Base-by-base conservation (phyloP, 1,140 invertebrate species). In the Drosophila ironensis region DNA sequence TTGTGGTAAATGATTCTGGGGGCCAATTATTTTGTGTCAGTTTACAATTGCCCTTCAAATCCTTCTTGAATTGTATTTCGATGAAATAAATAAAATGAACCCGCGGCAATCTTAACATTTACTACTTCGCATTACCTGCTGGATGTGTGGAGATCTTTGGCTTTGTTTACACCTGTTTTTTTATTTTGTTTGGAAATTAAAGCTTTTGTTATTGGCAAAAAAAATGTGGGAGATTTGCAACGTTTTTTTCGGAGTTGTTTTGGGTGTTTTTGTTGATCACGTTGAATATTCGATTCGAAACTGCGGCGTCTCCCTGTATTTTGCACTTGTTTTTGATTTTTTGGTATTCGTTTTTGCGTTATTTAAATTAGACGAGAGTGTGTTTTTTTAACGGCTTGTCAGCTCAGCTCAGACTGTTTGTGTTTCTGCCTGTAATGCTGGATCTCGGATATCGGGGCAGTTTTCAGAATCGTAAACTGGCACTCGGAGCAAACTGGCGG, bases 371-470 rank as follows among this genome's bases (percentile, higher is more conserved):
- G 19, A n/a, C n/a, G n/a, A n/a, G n/a, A n/a, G n/a, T n/a, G n/a
- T 50, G 24, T 42, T 30, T 25, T 19, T 7, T 46, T 38, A 41
- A 60, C 17, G 37, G 12, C 25, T 37, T 42, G 78, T 82, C 77
- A 84, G 77, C 77, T 82, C 30, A 56, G 27, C 25, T 14, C n/a
- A 12, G 42, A 71, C 67, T 72, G 68, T 61, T 72, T 72, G 67
- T 72, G 68, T 61, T 72, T 72, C 35, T 71, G 67, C 68, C 71
- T 72, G 20, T 61, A 47, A 37, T 61, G 30, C 30, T 12, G 47
- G 28, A 52, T 72, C 44, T 71, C 59, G 28, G 64, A 33, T 45
- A 70, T n/a, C 28, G 20, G 40, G 27, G 25, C 40, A 45, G 54
- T 61, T 71, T 47, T 71, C 28, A 53, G 33, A 7, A 40, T 14